phyloP scores from a whole-genome alignment of 2,797 vertebrate species.

The Linurgus olivaceus region DNA sequence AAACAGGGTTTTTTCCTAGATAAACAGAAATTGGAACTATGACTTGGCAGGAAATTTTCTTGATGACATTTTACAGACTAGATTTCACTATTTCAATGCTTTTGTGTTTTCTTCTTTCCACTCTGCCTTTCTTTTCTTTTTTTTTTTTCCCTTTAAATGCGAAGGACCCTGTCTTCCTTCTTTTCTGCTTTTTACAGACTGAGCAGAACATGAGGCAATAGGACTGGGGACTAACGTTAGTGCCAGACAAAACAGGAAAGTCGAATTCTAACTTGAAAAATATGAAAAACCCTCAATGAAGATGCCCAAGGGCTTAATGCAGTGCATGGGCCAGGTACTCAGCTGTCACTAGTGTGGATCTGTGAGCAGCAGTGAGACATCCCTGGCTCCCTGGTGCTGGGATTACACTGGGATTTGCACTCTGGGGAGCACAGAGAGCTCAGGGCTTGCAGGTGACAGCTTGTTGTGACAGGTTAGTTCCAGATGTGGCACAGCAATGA shows the following conservation, averaged over 20 bases:
- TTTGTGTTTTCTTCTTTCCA: not conserved
- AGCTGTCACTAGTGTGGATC: accelerated
- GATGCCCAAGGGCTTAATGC: not conserved
- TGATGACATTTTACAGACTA: not conserved
- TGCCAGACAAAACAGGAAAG: not conserved
- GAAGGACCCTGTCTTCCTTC: not conserved
- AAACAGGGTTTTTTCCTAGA: not conserved
- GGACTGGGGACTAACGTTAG: not conserved
- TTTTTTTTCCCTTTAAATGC: not conserved
- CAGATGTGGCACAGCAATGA: not conserved
- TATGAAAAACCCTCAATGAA: not conserved
- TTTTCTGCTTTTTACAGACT: not conserved
- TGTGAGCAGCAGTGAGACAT: not conserved
- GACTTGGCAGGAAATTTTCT: not conserved
- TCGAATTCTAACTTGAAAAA: not conserved
- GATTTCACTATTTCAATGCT: not conserved
- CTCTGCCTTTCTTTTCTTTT: not conserved
- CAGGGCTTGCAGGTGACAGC: not conserved
- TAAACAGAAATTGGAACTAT: not conserved
- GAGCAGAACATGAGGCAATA: not conserved
- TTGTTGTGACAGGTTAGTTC: not conserved
- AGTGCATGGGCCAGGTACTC: not conserved
- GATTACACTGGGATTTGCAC: accelerated
- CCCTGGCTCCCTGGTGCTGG: accelerated
- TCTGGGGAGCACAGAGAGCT: accelerated